Conservation (phyloP, 2,888 invertebrate genomes). For the Prostheceraeus crozeri region DNA sequence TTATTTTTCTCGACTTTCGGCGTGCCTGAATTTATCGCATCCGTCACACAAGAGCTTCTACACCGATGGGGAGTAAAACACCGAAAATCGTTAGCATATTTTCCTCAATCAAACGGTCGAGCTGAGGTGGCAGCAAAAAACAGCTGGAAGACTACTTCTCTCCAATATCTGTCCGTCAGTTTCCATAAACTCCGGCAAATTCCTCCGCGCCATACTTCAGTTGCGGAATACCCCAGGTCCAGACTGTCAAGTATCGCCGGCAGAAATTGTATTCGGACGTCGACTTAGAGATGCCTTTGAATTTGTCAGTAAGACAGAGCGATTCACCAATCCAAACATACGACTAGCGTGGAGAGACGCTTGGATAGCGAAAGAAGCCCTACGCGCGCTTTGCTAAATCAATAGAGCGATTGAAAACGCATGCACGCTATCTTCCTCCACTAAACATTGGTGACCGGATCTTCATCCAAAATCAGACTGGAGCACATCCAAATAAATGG, state of each 20-base stretch:
- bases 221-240: constrained; percentile 41
- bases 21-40: constrained; percentile 42
- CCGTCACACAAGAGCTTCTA: constrained; percentile 40
- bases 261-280: constrained; percentile 41
- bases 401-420: constrained; percentile 39
- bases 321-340: constrained; percentile 31
- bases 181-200: constrained; percentile 39
- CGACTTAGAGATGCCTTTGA: constrained; percentile 35
- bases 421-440: constrained; percentile 38
- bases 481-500: constrained; percentile 40
- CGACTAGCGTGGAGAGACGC: constrained; percentile 17
- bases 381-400: constrained; percentile 37
- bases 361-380: constrained; percentile 16
- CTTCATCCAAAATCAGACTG: constrained; percentile 39
- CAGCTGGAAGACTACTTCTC: constrained; percentile 41
- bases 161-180: constrained; percentile 39
- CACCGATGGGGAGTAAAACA: constrained; percentile 40
- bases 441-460: constrained; percentile 41
- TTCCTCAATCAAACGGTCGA: constrained; percentile 41
- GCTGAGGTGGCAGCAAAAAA: constrained; percentile 42
- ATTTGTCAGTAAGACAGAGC: constrained; percentile 39
- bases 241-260: constrained; percentile 41
- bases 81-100: constrained; percentile 40
- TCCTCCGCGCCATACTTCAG: constrained; percentile 40
- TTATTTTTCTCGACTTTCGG: constrained; percentile 42